Evolutionary conservation across 2,797 vertebrate genomes (phyloP).

Genomic region (Muscicapa comitata): DNA sequence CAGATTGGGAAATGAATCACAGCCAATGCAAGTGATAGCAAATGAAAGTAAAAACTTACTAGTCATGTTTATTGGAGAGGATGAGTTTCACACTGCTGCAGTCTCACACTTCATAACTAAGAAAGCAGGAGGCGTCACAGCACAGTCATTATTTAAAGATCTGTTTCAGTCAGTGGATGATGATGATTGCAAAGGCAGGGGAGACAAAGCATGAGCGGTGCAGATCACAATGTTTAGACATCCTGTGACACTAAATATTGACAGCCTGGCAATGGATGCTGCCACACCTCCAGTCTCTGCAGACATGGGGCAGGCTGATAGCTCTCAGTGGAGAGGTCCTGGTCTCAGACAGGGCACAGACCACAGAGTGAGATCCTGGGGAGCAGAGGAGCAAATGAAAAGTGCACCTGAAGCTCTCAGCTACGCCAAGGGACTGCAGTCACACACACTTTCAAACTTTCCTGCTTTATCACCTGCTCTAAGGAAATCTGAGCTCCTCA

Average conservation of each 20-base stretch:
- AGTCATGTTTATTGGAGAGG: not conserved
- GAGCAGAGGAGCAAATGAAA: not conserved
- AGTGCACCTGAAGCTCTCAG: accelerated
- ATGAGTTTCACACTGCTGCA: not conserved
- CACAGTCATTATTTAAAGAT: not conserved
- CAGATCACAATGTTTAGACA: not conserved
- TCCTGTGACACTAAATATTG: accelerated
- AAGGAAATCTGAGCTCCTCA: not conserved
- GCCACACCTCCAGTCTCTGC: not conserved
- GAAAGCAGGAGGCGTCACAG: accelerated
- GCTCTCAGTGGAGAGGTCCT: not conserved
- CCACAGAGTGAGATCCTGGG: not conserved
- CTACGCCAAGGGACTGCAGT: accelerated
- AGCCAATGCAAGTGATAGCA: not conserved
- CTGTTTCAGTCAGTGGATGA: not conserved
- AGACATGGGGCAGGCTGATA: accelerated
- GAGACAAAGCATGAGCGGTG: not conserved
- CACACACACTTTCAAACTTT: not conserved
- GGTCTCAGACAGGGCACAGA: not conserved
- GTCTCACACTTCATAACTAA: not conserved
- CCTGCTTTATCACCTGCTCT: not conserved
- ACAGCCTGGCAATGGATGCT: not conserved
- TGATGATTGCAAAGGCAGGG: not conserved
- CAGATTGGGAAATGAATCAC: not conserved
- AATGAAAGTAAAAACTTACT: not conserved